phyloP scores from a whole-genome alignment of 30 jellyfish, hydroid and myxozoan genomes.

The Hydractinia echinata region DNA sequence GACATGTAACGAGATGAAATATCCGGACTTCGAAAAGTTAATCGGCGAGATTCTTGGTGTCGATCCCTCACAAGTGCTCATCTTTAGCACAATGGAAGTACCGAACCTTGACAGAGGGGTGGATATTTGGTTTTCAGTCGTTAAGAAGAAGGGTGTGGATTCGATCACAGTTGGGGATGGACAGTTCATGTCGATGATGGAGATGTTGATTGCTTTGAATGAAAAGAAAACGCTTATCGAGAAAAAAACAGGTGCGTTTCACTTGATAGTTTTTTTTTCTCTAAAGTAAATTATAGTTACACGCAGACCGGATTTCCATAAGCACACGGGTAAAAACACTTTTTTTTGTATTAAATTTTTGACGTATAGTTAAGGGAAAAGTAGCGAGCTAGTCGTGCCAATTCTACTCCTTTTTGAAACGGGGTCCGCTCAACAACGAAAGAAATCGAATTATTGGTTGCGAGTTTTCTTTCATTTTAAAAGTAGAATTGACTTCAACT shows the following conservation, averaged over 20 bases:
- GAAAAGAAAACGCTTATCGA: conserved; percentile 71
- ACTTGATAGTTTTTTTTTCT: not conserved
- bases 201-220: conserved; percentile 59
- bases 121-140: conserved; percentile 83
- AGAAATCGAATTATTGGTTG: too few relatives aligned
- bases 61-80: conserved; percentile 55
- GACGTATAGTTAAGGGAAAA: too few relatives aligned
- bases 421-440: too few relatives aligned
- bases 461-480: too few relatives aligned
- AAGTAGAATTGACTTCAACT: too few relatives aligned
- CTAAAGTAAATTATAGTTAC: too few relatives aligned
- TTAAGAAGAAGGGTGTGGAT: conserved; percentile 44
- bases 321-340: too few relatives aligned
- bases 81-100: conserved; percentile 82
- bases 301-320: too few relatives aligned
- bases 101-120: conserved; percentile 85
- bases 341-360: too few relatives aligned
- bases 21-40: conserved; percentile 75
- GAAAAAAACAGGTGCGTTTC: conserved; percentile 61
- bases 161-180: conserved; percentile 70
- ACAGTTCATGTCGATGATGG: conserved; percentile 57
- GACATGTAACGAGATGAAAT: conserved; percentile 72
- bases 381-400: too few relatives aligned
- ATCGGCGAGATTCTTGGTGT: conserved; percentile 75
- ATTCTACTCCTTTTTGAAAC: too few relatives aligned